A percentile compares a stretch with the other conserved stretches of the same genome.
Conservation (phyloP, 2,888 invertebrate species). For the Caenorhabditis sp. region DNA sequence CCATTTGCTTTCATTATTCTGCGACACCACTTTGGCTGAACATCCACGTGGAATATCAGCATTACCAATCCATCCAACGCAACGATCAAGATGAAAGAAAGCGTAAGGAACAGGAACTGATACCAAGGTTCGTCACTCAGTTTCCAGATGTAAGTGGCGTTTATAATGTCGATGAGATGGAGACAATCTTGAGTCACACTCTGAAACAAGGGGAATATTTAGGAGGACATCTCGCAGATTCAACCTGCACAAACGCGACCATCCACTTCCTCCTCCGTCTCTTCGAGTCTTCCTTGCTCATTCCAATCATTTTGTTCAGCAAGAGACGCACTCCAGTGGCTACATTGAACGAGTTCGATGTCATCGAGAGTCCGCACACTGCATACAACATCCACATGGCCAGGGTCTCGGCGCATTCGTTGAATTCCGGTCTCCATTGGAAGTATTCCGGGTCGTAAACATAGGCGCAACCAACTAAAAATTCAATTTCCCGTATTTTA, state of each 20-base stretch:
- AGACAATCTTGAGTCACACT: constrained; percentile 44
- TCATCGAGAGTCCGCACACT: neutral
- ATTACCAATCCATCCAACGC: constrained; percentile 38
- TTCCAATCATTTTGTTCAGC: neutral
- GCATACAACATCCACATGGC: neutral
- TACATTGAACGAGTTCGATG: constrained; percentile 10
- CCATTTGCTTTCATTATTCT: too few species aligned
- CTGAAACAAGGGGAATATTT: constrained; percentile 1
- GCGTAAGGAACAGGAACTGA: constrained; percentile 36
- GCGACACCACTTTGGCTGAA: constrained; percentile 31
- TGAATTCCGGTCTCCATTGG: neutral
- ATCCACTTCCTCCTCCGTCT: constrained; percentile 5
- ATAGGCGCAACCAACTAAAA: constrained; percentile 11
- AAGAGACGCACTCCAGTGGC: neutral
- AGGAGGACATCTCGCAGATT: neutral
- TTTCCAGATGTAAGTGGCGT: constrained; percentile 18
- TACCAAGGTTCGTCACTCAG: constrained; percentile 33
- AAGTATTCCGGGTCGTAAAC: constrained; percentile 15
- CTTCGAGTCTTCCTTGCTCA: constrained; percentile 9
- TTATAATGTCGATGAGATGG: constrained; percentile 30
- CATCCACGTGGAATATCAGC: constrained; percentile 29
- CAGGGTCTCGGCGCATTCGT: neutral
- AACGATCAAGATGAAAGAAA: constrained; percentile 31
- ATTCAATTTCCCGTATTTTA: too few species aligned
- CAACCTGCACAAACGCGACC: constrained; percentile 14